Base-by-base conservation (phyloP, 2,888 invertebrate genomes). In the Cotesia congregata region DNA sequence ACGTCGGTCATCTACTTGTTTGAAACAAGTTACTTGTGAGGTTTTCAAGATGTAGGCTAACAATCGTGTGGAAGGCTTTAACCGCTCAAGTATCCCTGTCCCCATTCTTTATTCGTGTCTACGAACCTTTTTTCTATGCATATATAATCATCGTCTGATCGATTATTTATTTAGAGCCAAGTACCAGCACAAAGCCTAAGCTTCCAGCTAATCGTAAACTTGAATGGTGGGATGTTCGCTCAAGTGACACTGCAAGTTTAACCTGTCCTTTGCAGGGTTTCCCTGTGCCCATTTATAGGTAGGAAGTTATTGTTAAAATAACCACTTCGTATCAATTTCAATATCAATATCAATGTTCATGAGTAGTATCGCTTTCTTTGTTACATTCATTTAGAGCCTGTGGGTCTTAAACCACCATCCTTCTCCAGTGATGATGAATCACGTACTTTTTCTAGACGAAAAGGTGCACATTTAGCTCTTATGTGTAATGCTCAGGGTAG, bases 251-350 rank as follows among this genome's bases (percentile, higher is more conserved):
- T n/a, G 77, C 83, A 60, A 84, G 85, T 79, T 89, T 94, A 83
- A 91, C 94, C 86, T 95, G 95, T 89, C 94, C 94, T 88, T 94
- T 95, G 82, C 95, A 95, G 91, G 95, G 94, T 84, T 94, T 92
- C 90, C 95, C 95, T 83, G 92, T 93, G 86, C 87, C 88, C 78
- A 81, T 86, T 77, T 86, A 83, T 82, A 88, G 89, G 89, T 89
- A 79, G 73, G 80, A 74, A 73, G n/a, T 73, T 68, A 60, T 69
- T 60, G 64, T 61, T 38, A 15, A 69, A 6, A 7, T 70, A 61
- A 70, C 59, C 39, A 17, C 5, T 38, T 9, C 6, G 12, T 41
- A 68, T 5, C n/a, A 1, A 75, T 65, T 38, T 17, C 64, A n/a
- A 60, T 60, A 20, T 38, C 6, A 9, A n/a, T 41, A 68, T 2